phyloP scores from a whole-genome alignment of 2,797 vertebrate species.

The Tinamus major region DNA sequence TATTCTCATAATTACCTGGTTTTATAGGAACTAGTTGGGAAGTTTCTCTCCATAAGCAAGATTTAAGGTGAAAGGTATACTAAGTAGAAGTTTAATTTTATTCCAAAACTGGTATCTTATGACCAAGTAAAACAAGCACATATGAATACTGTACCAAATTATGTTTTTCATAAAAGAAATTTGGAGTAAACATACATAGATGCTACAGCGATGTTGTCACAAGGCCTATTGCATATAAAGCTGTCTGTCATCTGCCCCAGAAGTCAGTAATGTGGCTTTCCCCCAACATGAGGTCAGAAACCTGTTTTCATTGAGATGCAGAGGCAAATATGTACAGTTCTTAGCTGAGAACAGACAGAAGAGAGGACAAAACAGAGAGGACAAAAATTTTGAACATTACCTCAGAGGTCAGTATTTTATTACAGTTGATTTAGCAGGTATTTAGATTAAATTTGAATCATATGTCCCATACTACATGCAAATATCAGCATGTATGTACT shows the following conservation, averaged over 20 bases:
- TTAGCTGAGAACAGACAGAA: background rate
- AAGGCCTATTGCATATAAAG: background rate
- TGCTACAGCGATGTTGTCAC: background rate
- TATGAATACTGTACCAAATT: background rate
- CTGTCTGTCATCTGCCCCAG: background rate
- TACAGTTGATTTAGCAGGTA: background rate
- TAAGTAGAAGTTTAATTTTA: background rate
- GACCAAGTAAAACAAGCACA: background rate
- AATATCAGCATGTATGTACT: background rate
- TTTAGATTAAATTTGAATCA: background rate
- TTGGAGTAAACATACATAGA: background rate
- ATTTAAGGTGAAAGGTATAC: background rate
- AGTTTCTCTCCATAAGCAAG: background rate
- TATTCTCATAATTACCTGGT: too few species aligned
- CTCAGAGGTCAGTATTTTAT: background rate
- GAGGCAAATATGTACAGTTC: background rate
- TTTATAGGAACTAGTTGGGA: background rate
- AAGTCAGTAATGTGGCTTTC: background rate
- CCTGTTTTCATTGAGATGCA: background rate
- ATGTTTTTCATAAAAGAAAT: background rate
- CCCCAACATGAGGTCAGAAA: background rate
- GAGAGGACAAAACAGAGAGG: too few species aligned
- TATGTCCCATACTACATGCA: background rate
- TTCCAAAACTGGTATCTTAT: background rate
- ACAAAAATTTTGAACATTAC: background rate